phyloP scores from a whole-genome alignment of 2,113 vertebrate species.

The Sylvilagus bachmani region DNA sequence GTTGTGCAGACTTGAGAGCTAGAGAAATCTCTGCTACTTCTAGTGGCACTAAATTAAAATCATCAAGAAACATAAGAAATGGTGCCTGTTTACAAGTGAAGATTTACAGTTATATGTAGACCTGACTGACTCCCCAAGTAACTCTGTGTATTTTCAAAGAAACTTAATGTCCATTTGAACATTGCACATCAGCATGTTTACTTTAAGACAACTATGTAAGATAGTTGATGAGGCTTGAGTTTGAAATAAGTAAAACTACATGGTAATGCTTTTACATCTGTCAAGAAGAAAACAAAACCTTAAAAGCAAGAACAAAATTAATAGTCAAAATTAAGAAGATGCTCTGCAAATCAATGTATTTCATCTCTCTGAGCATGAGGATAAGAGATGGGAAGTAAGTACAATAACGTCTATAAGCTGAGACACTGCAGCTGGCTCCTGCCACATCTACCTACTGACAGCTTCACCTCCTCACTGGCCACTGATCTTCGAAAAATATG shows the following conservation, averaged over 20 bases:
- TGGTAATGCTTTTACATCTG: slow-evolving; percentile 3
- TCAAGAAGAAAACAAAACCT: not conserved
- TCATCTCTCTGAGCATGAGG: not conserved
- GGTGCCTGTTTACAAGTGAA: not conserved
- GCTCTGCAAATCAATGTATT: not conserved
- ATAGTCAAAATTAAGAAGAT: not conserved
- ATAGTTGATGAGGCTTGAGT: not conserved
- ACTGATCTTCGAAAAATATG: not conserved
- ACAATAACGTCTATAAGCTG: not conserved
- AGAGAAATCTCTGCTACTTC: not conserved
- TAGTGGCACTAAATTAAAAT: not conserved
- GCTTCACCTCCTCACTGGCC: not conserved
- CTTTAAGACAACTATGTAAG: slow-evolving; percentile 29
- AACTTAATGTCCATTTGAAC: slow-evolving; percentile 38
- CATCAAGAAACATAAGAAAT: not conserved
- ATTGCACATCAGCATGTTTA: slow-evolving; percentile 38
- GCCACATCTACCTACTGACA: not conserved
- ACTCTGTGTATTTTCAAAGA: not conserved
- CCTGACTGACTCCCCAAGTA: not conserved
- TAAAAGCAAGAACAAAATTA: slow-evolving; percentile 44
- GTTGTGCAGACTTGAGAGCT: slow-evolving; percentile 21
- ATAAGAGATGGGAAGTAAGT: not conserved
- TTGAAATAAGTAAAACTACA: slow-evolving; percentile 17
- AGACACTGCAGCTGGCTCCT: not conserved
- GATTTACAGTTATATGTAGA: not conserved